Evolutionary conservation across 2,888 invertebrate species (phyloP), one percentile per base, ranked within the genome.

Genomic region (Chrysomela aeneicollis): DNA sequence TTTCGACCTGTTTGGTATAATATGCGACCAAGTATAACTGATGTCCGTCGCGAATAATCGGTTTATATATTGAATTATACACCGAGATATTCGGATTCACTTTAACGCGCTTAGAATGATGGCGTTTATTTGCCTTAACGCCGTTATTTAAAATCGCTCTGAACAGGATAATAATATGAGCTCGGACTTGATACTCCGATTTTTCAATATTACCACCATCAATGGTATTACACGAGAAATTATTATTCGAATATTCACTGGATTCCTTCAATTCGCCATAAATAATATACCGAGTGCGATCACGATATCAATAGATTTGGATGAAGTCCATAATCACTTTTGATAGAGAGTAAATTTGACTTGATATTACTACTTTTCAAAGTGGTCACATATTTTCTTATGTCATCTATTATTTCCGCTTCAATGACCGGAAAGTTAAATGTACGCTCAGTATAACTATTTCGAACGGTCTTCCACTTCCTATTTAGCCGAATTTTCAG

Each of bases 31-130:
- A 57, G 22, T 57, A 57, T 57, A 57, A 57, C 26, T 26, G 30
- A 46, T 46, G 46, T 21, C 22, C 57, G 46, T 57, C 42, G 47
- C 57, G 17, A 57, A 57, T 66, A 66, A 66, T 63, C 66, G 66
- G 66, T 66, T 66, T 66, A 66, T 42, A 15, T 42, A 53, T 32
- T 66, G 62, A 66, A 55, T 60, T 63, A 66, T 66, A 59, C 59
- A 35, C 51, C 59, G 55, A 49, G 54, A 65, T 52, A 42, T 59
- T 54, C 49, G 55, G 66, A 66, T 59, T 62, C 66, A 66, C 62
- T 66, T 62, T 30, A 59, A 62, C 54, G 46, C 46, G 62, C 51
- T 66, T 59, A 62, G 6, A 66, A 66, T 58, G 51, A 42, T 59
- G 63, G 61, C 61, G 26, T 61, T 61, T 54, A 61, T 61, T 61